Base-by-base conservation (phyloP, 2,113 vertebrate genomes). In the Cairina moschata region DNA sequence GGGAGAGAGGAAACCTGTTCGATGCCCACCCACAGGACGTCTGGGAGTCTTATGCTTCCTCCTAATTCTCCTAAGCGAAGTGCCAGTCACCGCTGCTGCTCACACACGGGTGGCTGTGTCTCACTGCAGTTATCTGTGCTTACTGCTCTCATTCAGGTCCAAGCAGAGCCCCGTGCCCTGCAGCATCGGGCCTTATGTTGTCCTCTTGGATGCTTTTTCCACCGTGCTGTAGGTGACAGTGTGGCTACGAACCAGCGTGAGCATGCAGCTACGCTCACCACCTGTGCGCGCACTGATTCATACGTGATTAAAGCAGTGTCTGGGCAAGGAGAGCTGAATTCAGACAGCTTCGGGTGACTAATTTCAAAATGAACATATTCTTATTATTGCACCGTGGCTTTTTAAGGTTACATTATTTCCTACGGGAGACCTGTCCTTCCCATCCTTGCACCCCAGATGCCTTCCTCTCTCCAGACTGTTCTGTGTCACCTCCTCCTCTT, bases 1-100 rank as follows among this genome's bases (percentile, higher is more conserved):
- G 26, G 32, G 34, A 62, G 28, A 62, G 77, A 42, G 36, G 29
- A 77, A 14, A 7, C 29, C 12, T 32, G 25, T 10, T 23, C 17
- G 14, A 5, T 8, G 8, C 46, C 16, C 46, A n/a, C 71, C 20
- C 16, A 22, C 9, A 32, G 32, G 6, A 4, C 32, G 11, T 34
- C 50, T 1, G 1, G 31, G 23, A 60, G 22, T 4, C 0, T 60
- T 62, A 21, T 8, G 29, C 26, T 67, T 38, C 56, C 71, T 84
- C 62, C 36, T 28, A 16, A 18, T 40, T 54, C 48, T 69, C 42
- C 31, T 42, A 50, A 58, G 36, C 34, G 58, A 72, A 74, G 52
- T 11, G 10, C 42, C 36, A 29, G 11, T 17, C 4, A 2, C 32
- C 2, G 0, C 23, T 3, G 1, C 60, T 83, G 48, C 29, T 71